These are phyloP conservation scores for Ctenopoma multispine DNA, from an alignment of 2,797 vertebrate genomes.

Conservation along the genomic window DNA sequence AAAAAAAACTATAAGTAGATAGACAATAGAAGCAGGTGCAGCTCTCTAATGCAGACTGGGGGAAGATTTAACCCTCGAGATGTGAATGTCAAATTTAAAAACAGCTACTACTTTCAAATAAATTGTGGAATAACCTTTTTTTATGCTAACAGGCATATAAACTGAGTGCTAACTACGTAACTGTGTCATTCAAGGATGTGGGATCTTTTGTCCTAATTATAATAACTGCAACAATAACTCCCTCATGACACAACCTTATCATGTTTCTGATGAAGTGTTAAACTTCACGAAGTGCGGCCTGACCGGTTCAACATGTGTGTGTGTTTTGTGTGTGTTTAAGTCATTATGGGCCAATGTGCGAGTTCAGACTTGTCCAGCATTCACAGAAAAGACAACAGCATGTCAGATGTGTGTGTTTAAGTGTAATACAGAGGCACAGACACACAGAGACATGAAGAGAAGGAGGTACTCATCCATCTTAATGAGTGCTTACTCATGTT, in stretches of 20 bases:
- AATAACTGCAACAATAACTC: constrained; percentile 37
- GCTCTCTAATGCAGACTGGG: neutral
- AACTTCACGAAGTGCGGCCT: constrained; percentile 43
- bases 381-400: constrained; percentile 35
- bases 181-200: constrained; percentile 1
- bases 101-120: too few species aligned
- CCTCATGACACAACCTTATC: constrained; percentile 38
- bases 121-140: too few species aligned
- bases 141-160: neutral
- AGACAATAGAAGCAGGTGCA: too few species aligned
- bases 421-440: constrained; percentile 29
- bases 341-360: constrained; percentile 25
- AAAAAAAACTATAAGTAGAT: neutral
- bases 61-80: neutral
- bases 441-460: constrained; percentile 23
- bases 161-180: neutral
- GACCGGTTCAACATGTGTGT: constrained; percentile 63
- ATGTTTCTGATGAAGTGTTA: constrained; percentile 52
- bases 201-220: constrained; percentile 24
- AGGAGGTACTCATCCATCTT: constrained; percentile 40
- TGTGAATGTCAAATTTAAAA: neutral
- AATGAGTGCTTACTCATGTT: constrained; percentile 45
- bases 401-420: constrained; percentile 18
- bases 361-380: constrained; percentile 60
- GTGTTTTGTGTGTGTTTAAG: constrained; percentile 35